Base-by-base conservation (phyloP, 2,113 vertebrate species). In the Natator depressus region DNA sequence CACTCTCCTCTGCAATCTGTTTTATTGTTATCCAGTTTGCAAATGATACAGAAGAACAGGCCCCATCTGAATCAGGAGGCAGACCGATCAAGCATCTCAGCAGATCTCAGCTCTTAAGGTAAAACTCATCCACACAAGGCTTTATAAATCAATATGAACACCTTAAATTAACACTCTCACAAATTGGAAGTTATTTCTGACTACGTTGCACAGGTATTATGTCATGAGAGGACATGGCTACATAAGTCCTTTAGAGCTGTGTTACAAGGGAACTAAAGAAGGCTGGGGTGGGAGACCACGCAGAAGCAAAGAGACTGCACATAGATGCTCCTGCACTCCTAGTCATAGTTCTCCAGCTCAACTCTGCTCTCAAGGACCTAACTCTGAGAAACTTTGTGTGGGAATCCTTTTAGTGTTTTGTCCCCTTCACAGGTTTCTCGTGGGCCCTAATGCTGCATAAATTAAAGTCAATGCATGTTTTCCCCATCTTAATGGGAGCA, bases 1-100 rank as follows among this genome's bases (percentile, higher is more conserved):
- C 42, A 80, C 2, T 81, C 0, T 87, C 90, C 87, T 59, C 10
- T 84, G 5, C 89, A 72, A 53, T 50, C 5, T 55, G 2, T 42
- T 89, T 89, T n/a, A 69, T 49, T 31, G 62, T 46, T 35, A 25
- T 1, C n/a, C n/a, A 0, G 1, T 0, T 8, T 55, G 38, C 31
- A 62, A 62, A 62, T 14, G 57, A 62, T 19, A 19, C 62, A 69
- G 35, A n/a, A 65, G 16, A n/a, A 69, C 35, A 69, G 31, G 35
- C 35, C 35, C 31, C 35, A n/a, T 69, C 31, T n/a, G 35, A 69
- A 69, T 19, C 35, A 69, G 62, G 35, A 35, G 17, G 35, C 62
- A n/a, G 62, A 69, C 35, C 10, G 16, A 69, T 69, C 62, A 69
- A 69, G 62, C 62, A n/a, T 35, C 62, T 65, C 62, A 35, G 14